Conservation (phyloP, 2,888 invertebrate genomes). For the Drosophila falleni region DNA sequence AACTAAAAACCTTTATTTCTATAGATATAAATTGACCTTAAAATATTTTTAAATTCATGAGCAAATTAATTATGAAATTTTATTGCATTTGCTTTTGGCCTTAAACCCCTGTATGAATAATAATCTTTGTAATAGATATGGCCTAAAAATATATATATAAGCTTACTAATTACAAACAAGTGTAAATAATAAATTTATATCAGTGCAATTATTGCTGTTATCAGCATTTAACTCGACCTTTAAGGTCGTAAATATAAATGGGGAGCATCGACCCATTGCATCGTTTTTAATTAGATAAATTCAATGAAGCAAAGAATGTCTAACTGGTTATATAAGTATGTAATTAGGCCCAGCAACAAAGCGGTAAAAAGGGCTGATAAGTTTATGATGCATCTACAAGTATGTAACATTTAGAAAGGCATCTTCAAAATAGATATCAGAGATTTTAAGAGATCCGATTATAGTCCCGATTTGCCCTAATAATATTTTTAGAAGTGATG, state of each 20-base stretch:
- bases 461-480: too few species aligned
- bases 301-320: too few species aligned
- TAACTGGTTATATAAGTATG: too few species aligned
- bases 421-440: too few species aligned
- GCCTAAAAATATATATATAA: not conserved
- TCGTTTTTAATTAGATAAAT: too few species aligned
- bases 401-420: too few species aligned
- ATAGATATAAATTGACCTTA: not conserved
- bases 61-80: not conserved
- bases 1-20: not conserved
- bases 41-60: not conserved
- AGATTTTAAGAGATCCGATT: too few species aligned
- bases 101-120: slow-evolving; percentile 3
- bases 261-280: too few species aligned
- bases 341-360: too few species aligned
- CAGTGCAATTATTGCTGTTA: not conserved
- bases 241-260: not conserved
- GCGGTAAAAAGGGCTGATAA: too few species aligned
- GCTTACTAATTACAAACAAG: slow-evolving; percentile 9
- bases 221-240: not conserved
- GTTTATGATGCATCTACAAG: too few species aligned
- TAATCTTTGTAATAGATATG: slow-evolving; percentile 5
- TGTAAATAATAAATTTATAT: not conserved
- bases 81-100: not conserved
- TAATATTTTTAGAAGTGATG: too few species aligned